Percentiles rank a stretch among this genome's conserved stretches.
Conservation (phyloP, 2,113 vertebrate genomes). For the Cisticola juncidis region DNA sequence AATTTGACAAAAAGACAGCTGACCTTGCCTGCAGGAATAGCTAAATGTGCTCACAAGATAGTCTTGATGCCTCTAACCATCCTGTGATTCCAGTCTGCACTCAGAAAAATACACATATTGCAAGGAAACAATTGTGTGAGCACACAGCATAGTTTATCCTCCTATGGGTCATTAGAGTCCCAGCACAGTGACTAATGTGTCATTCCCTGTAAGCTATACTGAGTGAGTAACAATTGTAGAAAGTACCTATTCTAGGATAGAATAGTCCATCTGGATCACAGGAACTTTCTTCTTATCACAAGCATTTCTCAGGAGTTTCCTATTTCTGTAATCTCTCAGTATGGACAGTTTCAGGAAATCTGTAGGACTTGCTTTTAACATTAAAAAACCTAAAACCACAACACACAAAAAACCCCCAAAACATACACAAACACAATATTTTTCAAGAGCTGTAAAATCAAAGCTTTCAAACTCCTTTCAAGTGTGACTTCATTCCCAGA, state of each 20-base stretch:
- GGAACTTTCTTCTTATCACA: neutral
- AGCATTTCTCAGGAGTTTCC: neutral
- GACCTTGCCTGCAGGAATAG: constrained; percentile 13
- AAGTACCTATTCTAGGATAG: neutral
- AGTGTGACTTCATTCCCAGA: neutral
- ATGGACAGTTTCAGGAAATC: neutral
- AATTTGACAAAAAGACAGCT: neutral
- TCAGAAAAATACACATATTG: neutral
- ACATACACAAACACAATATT: neutral
- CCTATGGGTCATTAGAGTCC: neutral
- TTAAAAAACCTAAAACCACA: neutral
- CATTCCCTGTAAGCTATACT: neutral
- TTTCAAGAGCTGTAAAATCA: neutral
- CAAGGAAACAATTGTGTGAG: neutral
- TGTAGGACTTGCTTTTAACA: neutral
- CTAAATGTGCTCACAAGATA: neutral
- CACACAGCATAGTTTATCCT: neutral
- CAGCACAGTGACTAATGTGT: neutral
- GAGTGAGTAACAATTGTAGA: neutral
- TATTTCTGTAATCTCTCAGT: neutral
- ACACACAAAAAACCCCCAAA: neutral
- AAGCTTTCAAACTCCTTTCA: neutral
- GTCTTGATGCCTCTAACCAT: neutral
- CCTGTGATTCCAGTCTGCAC: neutral
- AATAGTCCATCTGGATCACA: neutral